These are phyloP conservation scores for Okapia johnstoni DNA, from an alignment of 2,113 vertebrate genomes.

Conservation along the genomic window DNA sequence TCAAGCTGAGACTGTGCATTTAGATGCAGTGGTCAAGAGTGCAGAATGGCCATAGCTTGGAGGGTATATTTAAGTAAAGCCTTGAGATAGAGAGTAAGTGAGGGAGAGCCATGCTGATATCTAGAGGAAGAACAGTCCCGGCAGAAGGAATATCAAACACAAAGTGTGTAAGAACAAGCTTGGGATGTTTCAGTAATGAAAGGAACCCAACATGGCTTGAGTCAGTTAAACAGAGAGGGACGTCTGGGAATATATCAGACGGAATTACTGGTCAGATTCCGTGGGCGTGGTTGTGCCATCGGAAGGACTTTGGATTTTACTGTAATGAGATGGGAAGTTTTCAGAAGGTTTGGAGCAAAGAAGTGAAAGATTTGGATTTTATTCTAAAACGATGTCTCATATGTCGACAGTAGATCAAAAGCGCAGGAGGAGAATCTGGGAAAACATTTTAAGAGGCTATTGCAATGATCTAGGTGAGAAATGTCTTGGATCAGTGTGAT, in stretches of 20 bases:
- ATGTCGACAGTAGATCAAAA: neutral
- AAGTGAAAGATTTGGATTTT: neutral
- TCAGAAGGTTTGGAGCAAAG: neutral
- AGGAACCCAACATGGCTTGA: neutral
- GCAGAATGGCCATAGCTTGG: neutral
- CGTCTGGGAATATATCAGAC: too few species aligned
- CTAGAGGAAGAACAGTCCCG: neutral
- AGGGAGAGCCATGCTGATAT: fast-evolving
- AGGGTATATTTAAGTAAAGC: neutral
- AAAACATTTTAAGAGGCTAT: neutral
- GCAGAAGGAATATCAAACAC: neutral
- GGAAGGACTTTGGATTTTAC: neutral
- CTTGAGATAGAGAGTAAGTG: neutral
- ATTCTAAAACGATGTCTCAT: neutral
- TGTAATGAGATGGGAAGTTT: neutral
- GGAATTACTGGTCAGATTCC: neutral
- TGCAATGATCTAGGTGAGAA: neutral
- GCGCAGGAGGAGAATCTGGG: neutral
- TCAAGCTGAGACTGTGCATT: neutral
- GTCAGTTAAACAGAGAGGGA: neutral
- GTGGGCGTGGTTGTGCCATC: neutral
- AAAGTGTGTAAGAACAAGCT: neutral
- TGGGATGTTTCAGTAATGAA: neutral
- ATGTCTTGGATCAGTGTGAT: neutral
- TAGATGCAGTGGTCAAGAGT: neutral